phyloP scores from a whole-genome alignment of 2,113 vertebrate genomes.

The Thamnaconus septentrionalis region DNA sequence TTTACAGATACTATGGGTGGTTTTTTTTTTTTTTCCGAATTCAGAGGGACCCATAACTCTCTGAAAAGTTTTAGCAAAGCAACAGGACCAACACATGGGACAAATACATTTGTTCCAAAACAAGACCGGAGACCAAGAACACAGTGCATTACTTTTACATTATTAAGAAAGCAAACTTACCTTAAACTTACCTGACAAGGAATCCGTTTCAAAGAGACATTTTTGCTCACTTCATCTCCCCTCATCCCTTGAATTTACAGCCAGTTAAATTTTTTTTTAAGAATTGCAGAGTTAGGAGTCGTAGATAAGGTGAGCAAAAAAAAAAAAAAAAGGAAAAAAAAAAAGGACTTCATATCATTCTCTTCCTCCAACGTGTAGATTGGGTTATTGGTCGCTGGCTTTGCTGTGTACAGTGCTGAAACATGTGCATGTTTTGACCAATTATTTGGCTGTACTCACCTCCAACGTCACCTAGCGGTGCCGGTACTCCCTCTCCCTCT shows the following conservation, averaged over 20 bases:
- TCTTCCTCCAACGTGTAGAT: not conserved
- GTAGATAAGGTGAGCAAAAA: conserved; percentile 17
- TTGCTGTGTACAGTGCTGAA: not conserved
- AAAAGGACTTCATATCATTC: not conserved
- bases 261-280: too few species aligned
- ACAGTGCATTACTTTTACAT: conserved; percentile 1
- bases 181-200: conserved; percentile 55
- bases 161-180: conserved; percentile 46
- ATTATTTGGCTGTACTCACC: conserved; percentile 76
- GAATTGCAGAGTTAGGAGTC: too few species aligned
- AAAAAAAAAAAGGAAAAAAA: not conserved
- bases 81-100: not conserved
- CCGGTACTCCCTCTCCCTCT: conserved; percentile 93
- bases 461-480: conserved; percentile 83
- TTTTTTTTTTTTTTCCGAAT: conserved; percentile 22
- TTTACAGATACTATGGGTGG: conserved; percentile 12
- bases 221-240: conserved; percentile 14
- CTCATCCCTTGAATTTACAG: not conserved
- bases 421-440: not conserved
- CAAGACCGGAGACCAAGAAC: conserved; percentile 13
- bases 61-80: conserved; percentile 10
- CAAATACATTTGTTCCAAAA: conserved; percentile 23
- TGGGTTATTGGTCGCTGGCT: too few species aligned
- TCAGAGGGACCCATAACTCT: conserved; percentile 22
- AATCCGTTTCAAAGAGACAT: conserved; percentile 14